phyloP scores from a whole-genome alignment of 2,888 invertebrate genomes.

The Dendrolimus pini region DNA sequence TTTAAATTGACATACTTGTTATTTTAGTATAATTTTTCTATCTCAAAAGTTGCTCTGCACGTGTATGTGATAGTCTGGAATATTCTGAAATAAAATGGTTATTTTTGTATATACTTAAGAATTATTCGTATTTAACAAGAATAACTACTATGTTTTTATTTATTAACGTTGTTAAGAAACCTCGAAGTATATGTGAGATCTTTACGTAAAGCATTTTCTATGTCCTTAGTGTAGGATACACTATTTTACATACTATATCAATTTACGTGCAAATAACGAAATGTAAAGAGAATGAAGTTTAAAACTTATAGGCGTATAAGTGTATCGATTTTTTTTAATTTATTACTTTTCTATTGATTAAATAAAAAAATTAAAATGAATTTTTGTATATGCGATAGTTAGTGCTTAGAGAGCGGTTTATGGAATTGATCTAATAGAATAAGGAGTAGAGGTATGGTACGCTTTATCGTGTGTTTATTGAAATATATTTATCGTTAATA shows the following conservation, averaged over 20 bases:
- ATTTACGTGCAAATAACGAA: conserved; percentile 47
- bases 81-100: too few relatives aligned
- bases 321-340: conserved; percentile 44
- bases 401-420: conserved; percentile 21
- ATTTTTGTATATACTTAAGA: too few relatives aligned
- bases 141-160: too few relatives aligned
- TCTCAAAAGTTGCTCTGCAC: too few relatives aligned
- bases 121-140: too few relatives aligned
- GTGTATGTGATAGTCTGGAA: too few relatives aligned
- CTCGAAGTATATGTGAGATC: too few relatives aligned
- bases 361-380: conserved; percentile 26
- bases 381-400: conserved; percentile 31
- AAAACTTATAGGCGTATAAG: conserved; percentile 60
- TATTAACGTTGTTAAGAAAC: too few relatives aligned
- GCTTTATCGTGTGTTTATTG: neutral
- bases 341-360: conserved; percentile 37
- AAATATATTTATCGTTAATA: neutral
- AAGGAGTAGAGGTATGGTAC: neutral
- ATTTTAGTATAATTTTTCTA: too few relatives aligned
- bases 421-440: conserved; percentile 1
- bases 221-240: conserved; percentile 29
- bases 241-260: conserved; percentile 62
- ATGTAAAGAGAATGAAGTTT: conserved; percentile 51
- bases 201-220: conserved; percentile 17
- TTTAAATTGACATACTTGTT: too few relatives aligned